These are phyloP conservation scores for Thaumetopoea pityocampa DNA, from an alignment of 1,140 invertebrate species.

Conservation along the genomic window DNA sequence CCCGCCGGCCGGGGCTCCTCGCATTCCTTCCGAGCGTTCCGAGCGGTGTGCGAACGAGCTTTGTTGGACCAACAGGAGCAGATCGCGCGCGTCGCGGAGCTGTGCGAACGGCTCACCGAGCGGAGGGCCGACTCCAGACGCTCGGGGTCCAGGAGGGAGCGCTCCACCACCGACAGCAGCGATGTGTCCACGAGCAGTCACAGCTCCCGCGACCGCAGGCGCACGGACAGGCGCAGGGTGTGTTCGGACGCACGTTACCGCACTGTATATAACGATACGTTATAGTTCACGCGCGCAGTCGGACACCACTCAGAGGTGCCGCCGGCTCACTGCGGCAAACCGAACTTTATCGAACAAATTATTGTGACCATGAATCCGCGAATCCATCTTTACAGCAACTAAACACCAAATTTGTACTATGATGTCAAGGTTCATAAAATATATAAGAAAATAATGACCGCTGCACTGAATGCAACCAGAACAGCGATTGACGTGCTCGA, in stretches of 20 bases:
- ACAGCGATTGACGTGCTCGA: no score
- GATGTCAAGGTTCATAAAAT: no score
- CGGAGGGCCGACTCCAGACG: constrained; percentile 7
- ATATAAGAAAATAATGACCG: no score
- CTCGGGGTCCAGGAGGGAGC: neutral
- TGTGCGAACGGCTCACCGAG: constrained; percentile 44
- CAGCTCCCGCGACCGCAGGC: constrained; percentile 19
- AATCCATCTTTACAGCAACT: no score
- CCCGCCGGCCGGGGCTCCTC: constrained; percentile 22
- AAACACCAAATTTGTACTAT: no score
- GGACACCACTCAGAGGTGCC: no score
- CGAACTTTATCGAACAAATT: no score
- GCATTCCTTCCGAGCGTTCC: constrained; percentile 38
- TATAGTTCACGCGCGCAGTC: no score
- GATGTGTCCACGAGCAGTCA: constrained; percentile 31
- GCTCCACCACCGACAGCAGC: constrained; percentile 15
- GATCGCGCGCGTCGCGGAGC: constrained; percentile 40
- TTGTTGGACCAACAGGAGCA: constrained; percentile 52
- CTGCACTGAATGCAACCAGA: no score
- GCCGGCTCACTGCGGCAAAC: no score
- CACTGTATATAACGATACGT: no score
- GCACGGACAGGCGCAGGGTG: constrained; percentile 35
- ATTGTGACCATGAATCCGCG: no score
- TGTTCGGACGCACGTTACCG: neutral
- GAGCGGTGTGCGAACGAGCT: constrained; percentile 40